Base-by-base conservation (phyloP, 2,888 invertebrate genomes). In the Drosophila putrida region DNA sequence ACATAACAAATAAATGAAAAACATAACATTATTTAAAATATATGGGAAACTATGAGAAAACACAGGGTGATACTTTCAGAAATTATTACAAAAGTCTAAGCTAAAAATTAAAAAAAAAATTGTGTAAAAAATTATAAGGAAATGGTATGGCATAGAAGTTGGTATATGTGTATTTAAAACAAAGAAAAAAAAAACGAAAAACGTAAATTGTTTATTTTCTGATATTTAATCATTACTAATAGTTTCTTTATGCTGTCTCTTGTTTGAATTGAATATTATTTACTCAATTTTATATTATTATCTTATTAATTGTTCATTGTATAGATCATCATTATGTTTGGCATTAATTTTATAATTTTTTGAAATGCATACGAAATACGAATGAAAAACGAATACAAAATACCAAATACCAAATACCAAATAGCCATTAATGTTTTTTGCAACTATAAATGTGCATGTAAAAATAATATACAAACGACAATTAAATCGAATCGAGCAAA, bases 1-100 rank as follows among this genome's bases (percentile, higher is more conserved):
- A 39, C 38, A 71, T 59, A 53, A 47, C 60, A 60, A 66, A 58
- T 61, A 55, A 68, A 62, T 54, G 41, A 65, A 53, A 46, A 44
- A 51, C 63, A 47, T 41, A 59, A 70, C 41, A 64, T 65, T 69
- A 77, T 85, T 81, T 85, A 79, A 78, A 82, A 78, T 68, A 81
- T 71, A 78, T 79, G 73, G 72, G 69, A 82, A 78, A 90, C 87
- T 85, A 82, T 88, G 90, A 90, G 89, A 90, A 90, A 91, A 91
- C 87, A 91, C 91, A 91, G 91, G 91, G 91, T 91, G 91, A 91
- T 91, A 91, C 89, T 82, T 88, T 90, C 80, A 81, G 82, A 83
- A 83, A 89, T 82, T 77, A 84, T 82, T 80, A 87, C 76, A 82
- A 84, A 60, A 76, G 68, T 73, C 69, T 84, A 84, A 88, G 88